Evolutionary conservation across 2,888 invertebrate genomes (phyloP).

Genomic region (Apodemia duryi): DNA sequence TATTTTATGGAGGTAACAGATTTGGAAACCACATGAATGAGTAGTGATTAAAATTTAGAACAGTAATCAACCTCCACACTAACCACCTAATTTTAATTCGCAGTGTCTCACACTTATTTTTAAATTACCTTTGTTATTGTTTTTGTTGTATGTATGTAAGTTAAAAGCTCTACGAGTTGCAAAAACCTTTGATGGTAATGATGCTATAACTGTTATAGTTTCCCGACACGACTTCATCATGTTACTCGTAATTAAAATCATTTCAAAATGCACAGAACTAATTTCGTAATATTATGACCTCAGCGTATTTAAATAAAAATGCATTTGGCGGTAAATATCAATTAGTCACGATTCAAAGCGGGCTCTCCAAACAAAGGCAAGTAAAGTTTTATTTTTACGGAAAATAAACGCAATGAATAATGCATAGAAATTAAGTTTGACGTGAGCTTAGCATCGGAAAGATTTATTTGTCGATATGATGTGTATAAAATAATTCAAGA

Average conservation of each 20-base stretch:
- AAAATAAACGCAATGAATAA: constrained; percentile 71
- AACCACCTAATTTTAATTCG: too few relatives aligned
- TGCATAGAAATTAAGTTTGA: constrained; percentile 77
- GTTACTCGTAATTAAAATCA: background rate
- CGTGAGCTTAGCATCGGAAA: constrained; percentile 72
- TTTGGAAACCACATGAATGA: too few relatives aligned
- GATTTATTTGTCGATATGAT: constrained; percentile 77
- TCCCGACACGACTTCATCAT: too few relatives aligned
- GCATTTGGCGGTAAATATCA: constrained; percentile 45
- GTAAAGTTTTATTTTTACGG: constrained; percentile 60
- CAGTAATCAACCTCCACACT: too few relatives aligned
- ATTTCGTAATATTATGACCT: background rate
- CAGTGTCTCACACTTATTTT: too few relatives aligned
- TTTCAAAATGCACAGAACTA: background rate
- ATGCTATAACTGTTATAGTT: too few relatives aligned
- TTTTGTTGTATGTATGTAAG: too few relatives aligned
- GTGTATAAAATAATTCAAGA: constrained; percentile 75
- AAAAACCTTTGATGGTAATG: too few relatives aligned
- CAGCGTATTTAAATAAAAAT: background rate
- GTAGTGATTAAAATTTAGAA: too few relatives aligned
- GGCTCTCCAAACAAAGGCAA: constrained; percentile 36
- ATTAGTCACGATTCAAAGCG: constrained; percentile 41
- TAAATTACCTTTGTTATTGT: too few relatives aligned
- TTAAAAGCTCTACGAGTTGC: too few relatives aligned
- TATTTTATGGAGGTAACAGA: too few relatives aligned